Percentiles rank a stretch among this genome's conserved stretches.
These are phyloP conservation scores for Cairina moschata DNA, from an alignment of 2,113 vertebrate genomes.

Conservation along the genomic window DNA sequence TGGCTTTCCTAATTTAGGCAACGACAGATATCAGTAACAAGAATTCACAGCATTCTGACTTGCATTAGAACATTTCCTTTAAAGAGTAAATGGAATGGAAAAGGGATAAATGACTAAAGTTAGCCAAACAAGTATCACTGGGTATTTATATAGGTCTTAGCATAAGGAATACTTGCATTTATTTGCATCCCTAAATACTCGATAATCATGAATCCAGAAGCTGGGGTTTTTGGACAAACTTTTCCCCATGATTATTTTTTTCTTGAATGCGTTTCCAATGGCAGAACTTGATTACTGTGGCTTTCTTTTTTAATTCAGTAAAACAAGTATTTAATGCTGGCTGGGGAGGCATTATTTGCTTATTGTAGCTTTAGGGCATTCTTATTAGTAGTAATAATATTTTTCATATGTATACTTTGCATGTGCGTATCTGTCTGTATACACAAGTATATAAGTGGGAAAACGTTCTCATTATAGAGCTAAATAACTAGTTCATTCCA, in stretches of 20 bases:
- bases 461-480: background rate
- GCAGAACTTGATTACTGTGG: background rate
- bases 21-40: background rate
- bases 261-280: background rate
- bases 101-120: background rate
- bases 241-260: background rate
- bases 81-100: background rate
- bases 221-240: background rate
- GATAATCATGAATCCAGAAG: background rate
- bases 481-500: background rate
- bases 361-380: background rate
- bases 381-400: background rate
- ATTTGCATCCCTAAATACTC: background rate
- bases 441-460: background rate
- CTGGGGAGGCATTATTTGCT: constrained; percentile 17
- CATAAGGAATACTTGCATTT: background rate
- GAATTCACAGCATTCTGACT: background rate
- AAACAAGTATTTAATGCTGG: background rate
- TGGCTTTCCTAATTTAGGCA: background rate
- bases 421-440: background rate
- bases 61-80: background rate
- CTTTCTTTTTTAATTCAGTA: background rate
- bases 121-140: background rate
- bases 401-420: background rate
- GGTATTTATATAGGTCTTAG: background rate